Evolutionary conservation across 2,797 vertebrate genomes (phyloP).

Genomic region (Myotis vivesi): DNA sequence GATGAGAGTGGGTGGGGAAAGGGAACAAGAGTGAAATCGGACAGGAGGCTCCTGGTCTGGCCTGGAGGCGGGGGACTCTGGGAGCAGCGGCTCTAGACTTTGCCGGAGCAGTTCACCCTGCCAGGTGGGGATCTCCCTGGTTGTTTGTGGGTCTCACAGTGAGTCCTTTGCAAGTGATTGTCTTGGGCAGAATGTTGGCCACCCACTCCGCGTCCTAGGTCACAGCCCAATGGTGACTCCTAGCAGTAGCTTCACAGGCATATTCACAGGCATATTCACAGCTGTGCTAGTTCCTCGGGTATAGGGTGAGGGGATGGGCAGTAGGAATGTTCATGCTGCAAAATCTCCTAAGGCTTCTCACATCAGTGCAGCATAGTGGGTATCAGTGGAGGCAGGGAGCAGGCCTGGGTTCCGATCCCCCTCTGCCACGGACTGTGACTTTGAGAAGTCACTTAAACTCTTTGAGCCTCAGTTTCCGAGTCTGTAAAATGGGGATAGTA

Average conservation of each 20-base stretch:
- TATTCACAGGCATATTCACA: background rate
- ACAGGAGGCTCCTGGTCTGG: background rate
- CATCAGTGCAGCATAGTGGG: accelerated
- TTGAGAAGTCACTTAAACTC: background rate
- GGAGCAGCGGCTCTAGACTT: background rate
- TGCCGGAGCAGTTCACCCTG: background rate
- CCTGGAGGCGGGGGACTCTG: accelerated
- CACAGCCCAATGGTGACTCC: background rate
- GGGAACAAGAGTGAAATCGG: too few species aligned
- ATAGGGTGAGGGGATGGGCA: background rate
- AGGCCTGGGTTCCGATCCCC: background rate
- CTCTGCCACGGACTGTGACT: background rate
- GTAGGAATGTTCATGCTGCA: background rate
- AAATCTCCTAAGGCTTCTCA: background rate
- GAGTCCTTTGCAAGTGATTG: background rate
- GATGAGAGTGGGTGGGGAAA: background rate
- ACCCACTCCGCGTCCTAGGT: background rate
- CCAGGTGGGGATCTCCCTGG: background rate
- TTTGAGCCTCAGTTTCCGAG: background rate
- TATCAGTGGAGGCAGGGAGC: background rate
- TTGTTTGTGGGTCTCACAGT: background rate
- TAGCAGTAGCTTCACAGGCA: background rate
- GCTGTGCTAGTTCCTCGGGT: background rate
- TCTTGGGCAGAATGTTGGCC: background rate
- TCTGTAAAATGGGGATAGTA: background rate